Percentiles rank a stretch among this genome's conserved stretches.
phyloP scores from a whole-genome alignment of 2,113 vertebrate genomes.

The Sisor rabdophorus region DNA sequence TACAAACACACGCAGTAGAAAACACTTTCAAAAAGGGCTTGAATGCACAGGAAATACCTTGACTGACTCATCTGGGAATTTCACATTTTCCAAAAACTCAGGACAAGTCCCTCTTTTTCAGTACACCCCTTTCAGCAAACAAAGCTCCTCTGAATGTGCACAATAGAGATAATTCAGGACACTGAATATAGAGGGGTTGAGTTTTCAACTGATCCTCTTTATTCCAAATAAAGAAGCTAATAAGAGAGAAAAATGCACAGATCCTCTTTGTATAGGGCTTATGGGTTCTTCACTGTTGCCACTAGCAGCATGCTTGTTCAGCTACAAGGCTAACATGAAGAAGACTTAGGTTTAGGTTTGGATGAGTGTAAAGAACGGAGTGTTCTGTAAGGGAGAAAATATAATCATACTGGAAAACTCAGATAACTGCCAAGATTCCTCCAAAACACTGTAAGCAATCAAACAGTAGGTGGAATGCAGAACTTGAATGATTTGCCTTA shows the following conservation, averaged over 20 bases:
- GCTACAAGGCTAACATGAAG: slow-evolving; percentile 26
- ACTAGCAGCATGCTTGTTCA: slow-evolving; percentile 2
- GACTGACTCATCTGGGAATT: slow-evolving; percentile 39
- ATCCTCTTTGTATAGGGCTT: slow-evolving; percentile 11
- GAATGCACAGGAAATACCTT: slow-evolving; percentile 38
- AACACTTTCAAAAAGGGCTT: slow-evolving; percentile 14
- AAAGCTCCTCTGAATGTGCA: slow-evolving; percentile 20
- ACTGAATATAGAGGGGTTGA: slow-evolving; percentile 24
- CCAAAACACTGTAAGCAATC: neutral
- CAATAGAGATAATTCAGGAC: slow-evolving; percentile 41
- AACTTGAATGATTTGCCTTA: slow-evolving; percentile 10
- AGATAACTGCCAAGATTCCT: slow-evolving; percentile 32
- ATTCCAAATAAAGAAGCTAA: slow-evolving; percentile 13
- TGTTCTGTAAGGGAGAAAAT: slow-evolving; percentile 38
- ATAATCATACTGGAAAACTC: slow-evolving; percentile 35
- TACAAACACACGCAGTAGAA: neutral
- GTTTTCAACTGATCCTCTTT: slow-evolving; percentile 20
- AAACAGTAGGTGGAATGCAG: neutral
- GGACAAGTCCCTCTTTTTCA: slow-evolving; percentile 10
- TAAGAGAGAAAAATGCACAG: slow-evolving; percentile 18
- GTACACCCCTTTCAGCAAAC: slow-evolving; percentile 27
- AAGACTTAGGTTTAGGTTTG: slow-evolving; percentile 29
- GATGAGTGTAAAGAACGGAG: slow-evolving; percentile 10
- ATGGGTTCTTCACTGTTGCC: neutral
- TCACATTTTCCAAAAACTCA: slow-evolving; percentile 42